Evolutionary conservation across 2,113 vertebrate species (phyloP), one percentile per base, ranked within the genome.

Genomic region (Corvus moneduloides): DNA sequence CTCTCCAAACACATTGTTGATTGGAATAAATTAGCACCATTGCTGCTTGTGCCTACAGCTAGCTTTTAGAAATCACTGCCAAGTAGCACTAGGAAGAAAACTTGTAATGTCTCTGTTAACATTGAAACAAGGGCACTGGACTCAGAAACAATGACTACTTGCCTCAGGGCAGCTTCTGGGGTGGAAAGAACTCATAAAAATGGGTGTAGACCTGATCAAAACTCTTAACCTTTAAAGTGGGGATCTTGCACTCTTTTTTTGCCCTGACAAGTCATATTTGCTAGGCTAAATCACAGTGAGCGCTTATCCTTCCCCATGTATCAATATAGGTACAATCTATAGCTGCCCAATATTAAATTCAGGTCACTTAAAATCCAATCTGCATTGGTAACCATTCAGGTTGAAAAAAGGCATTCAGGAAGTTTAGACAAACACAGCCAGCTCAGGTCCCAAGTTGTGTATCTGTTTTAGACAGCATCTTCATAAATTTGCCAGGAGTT

Each of bases 21-120:
- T 24, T 77, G 41, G 44, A 91, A 93, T 89, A 81, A 91, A 81
- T 81, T 87, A 91, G 23, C 51, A 77, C 35, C n/a, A 37, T 64
- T 76, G 30, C 13, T 68, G 12, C 44, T 83, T 56, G 30, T 76
- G 37, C 59, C 68, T 68, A 55, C 27, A 69, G 21, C 18, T 73
- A 44, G 11, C 43, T 80, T 94, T 91, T 35, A 56, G 83, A 90
- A 93, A 61, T 69, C 63, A 21, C 54, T 71, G 24, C 32, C 51
- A 81, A 74, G 20, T 58, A 49, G 39, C 17, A 44, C 24, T 35
- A 73, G 8, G 5, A 56, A 81, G 37, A 81, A 93, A 87, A 74
- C 27, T 69, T 80, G 35, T 14, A 24, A 56, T 68, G 49, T 49
- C 79, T 92, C 72, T 75, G 39, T 73, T 66, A 94, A 48, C 10